phyloP scores from a whole-genome alignment of 2,113 vertebrate species.

The Ploceus nigricollis region DNA sequence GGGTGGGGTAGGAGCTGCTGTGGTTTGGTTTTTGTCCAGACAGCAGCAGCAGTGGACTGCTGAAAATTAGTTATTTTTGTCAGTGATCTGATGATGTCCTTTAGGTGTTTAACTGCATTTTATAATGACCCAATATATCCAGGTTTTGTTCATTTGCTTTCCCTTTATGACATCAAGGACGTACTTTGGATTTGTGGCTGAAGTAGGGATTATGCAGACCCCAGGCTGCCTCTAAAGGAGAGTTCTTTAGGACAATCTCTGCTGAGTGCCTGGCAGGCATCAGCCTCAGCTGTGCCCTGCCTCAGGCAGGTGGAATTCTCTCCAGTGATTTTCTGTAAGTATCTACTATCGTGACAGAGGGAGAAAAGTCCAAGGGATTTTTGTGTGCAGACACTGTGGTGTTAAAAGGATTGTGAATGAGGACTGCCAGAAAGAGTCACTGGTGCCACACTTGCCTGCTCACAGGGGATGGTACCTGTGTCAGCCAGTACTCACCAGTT shows the following conservation, averaged over 20 bases:
- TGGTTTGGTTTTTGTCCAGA: background rate
- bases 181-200: background rate
- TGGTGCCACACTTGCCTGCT: background rate
- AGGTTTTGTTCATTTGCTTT: background rate
- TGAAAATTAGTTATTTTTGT: background rate
- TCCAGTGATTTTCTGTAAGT: background rate
- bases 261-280: background rate
- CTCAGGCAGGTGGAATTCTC: background rate
- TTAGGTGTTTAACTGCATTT: background rate
- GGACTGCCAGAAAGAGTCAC: no score
- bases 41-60: background rate
- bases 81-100: background rate
- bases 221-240: background rate
- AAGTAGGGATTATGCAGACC: background rate
- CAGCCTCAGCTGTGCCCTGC: background rate
- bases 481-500: background rate
- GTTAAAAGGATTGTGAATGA: background rate
- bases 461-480: background rate
- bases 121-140: background rate
- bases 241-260: background rate
- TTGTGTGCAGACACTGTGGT: background rate
- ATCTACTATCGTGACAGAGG: background rate
- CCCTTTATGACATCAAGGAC: background rate
- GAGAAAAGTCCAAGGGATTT: background rate
- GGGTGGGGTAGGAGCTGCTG: accelerated